Percentiles rank a stretch among this genome's conserved stretches.
Conservation (phyloP, 2,888 invertebrate genomes). For the Hecatera dysodea region DNA sequence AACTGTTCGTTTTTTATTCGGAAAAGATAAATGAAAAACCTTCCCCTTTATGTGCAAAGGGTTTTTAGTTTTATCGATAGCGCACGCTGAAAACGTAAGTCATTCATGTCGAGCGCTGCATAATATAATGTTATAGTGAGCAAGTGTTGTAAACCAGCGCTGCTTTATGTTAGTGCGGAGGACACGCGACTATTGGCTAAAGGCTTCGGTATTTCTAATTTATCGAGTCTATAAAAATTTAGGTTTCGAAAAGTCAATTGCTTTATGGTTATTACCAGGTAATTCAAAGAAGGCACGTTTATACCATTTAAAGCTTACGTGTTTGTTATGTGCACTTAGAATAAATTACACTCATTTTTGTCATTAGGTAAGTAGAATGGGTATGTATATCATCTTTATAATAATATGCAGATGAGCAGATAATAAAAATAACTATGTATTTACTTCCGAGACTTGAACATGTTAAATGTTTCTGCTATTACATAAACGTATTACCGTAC, state of each 20-base stretch:
- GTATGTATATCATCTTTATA: slow-evolving; percentile 49
- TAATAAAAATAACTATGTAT: slow-evolving; percentile 31
- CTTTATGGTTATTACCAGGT: slow-evolving; percentile 51
- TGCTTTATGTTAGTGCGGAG: slow-evolving; percentile 48
- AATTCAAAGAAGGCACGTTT: slow-evolving; percentile 48
- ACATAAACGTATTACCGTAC: slow-evolving; percentile 60
- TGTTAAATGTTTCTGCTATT: slow-evolving; percentile 60
- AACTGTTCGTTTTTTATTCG: slow-evolving; percentile 71
- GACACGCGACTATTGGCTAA: slow-evolving; percentile 61
- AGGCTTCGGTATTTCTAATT: slow-evolving; percentile 50
- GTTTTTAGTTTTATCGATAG: slow-evolving; percentile 88
- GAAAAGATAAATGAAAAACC: slow-evolving; percentile 77
- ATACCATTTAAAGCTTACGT: slow-evolving; percentile 52
- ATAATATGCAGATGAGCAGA: slow-evolving; percentile 49
- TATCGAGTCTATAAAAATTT: slow-evolving; percentile 42
- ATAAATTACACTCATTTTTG: slow-evolving; percentile 47
- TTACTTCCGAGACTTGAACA: slow-evolving; percentile 48
- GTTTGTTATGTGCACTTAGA: slow-evolving; percentile 51
- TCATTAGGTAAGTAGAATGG: slow-evolving; percentile 44
- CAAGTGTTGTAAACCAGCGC: slow-evolving; percentile 59
- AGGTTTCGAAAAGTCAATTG: slow-evolving; percentile 47
- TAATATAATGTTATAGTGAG: slow-evolving; percentile 60
- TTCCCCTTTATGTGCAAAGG: slow-evolving; percentile 83
- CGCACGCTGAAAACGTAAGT: slow-evolving; percentile 69
- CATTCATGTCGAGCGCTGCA: slow-evolving; percentile 68